Base-by-base conservation (phyloP, 2,113 vertebrate genomes). In the Percina caprodes region DNA sequence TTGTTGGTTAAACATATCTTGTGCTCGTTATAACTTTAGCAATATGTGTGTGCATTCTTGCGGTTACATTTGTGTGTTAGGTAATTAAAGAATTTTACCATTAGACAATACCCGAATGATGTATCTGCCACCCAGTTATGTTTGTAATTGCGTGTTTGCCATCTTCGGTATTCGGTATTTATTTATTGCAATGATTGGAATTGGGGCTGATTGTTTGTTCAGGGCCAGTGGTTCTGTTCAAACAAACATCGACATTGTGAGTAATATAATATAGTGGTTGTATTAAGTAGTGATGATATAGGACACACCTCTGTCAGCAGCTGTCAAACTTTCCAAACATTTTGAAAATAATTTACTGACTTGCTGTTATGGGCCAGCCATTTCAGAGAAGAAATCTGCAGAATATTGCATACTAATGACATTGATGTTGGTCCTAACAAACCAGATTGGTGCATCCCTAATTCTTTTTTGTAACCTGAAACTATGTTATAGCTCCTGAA, bases 1-100 rank as follows among this genome's bases (percentile, higher is more conserved):
- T 80, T 79, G 33, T 51, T 68, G 5, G 54, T 52, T 46, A 2
- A 45, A 71, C 69, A 49, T 61, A 42, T 71, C 13, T 75, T 62
- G 13, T 55, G 35, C n/a, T 74, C 16, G 33, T 46, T 58, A 60
- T 39, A 26, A 35, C 35, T 51, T 67, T 74, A 23, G 30, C 0
- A 0, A n/a, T 30, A 6, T 66, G 51, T 33, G 55, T 77, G 56
- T 30, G 30, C 21, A 4, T 23, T 73, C 11, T 33, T 71, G 35
- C 0, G 1, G 59, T 61, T 75, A 21, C 14, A 18, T 79, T 74
- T 66, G 15, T 58, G 3, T 63, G 54, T 74, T 61, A 45, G 26
- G 30, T 74, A 39, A 42, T 42, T 21, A 33, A 42, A 8, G 9
- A 54, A 46, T 62, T 70, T 54, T 21, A 14, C 35, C 39, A 19